phyloP scores from a whole-genome alignment of 2,113 vertebrate genomes.

The Podocnemis expansa region DNA sequence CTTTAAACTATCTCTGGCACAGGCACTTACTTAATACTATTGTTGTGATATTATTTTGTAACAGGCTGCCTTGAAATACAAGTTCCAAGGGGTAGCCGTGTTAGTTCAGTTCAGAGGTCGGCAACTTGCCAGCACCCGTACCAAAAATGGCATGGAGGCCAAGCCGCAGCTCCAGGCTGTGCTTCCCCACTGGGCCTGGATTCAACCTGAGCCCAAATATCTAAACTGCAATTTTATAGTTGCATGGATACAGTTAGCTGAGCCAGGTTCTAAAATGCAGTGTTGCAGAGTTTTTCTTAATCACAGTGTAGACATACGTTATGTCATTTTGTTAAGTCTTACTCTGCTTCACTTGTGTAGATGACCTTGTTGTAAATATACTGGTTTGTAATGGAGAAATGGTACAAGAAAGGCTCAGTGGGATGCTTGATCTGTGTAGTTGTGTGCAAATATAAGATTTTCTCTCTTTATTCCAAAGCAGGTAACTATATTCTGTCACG shows the following conservation, averaged over 20 bases:
- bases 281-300: not conserved
- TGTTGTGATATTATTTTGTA: not conserved
- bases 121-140: too few relatives aligned
- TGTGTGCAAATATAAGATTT: not conserved
- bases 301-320: not conserved
- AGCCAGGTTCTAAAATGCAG: not conserved
- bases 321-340: not conserved
- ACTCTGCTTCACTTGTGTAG: not conserved
- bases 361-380: not conserved
- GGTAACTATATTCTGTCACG: not conserved
- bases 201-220: not conserved
- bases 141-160: too few relatives aligned
- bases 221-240: not conserved
- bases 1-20: not conserved
- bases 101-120: too few relatives aligned
- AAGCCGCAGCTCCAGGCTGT: too few relatives aligned
- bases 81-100: too few relatives aligned
- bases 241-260: not conserved
- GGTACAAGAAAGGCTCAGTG: not conserved
- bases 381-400: not conserved
- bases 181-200: not conserved
- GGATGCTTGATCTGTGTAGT: not conserved
- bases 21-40: not conserved
- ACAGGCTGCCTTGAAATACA: not conserved
- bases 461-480: not conserved